Evolutionary conservation across 2,888 invertebrate species (phyloP).

Genomic region (Lymantria dispar): DNA sequence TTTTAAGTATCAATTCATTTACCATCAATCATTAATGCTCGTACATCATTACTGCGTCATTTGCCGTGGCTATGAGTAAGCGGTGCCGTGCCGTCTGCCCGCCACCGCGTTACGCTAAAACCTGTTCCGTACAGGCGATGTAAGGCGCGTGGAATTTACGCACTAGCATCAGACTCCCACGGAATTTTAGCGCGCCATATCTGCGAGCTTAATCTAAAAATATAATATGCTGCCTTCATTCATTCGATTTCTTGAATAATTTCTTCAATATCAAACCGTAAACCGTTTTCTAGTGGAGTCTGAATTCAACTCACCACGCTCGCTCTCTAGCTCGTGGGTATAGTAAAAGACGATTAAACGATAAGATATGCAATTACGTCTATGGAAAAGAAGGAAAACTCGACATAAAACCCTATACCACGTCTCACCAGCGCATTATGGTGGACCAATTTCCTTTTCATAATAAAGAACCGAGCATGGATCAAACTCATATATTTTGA

Average conservation of each 20-base stretch:
- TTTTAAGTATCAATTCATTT: not conserved
- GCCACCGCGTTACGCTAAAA: slow-evolving; percentile 60
- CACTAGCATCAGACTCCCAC: slow-evolving; percentile 24
- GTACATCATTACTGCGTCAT: slow-evolving; percentile 33
- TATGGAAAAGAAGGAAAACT: no score
- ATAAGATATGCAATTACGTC: no score
- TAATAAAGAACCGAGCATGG: no score
- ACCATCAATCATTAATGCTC: slow-evolving; percentile 8
- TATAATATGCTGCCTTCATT: not conserved
- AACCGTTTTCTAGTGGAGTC: no score
- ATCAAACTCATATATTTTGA: no score
- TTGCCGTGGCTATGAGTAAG: slow-evolving; percentile 49
- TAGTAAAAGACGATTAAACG: no score
- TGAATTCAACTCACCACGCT: no score
- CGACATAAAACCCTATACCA: no score
- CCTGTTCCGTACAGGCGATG: slow-evolving; percentile 44
- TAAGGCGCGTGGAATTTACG: slow-evolving; percentile 39
- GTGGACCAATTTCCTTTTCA: no score
- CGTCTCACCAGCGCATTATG: no score
- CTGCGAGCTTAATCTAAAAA: not conserved
- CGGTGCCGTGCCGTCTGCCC: slow-evolving; percentile 53
- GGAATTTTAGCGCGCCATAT: slow-evolving; percentile 1
- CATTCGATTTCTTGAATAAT: not conserved
- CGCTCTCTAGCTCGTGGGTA: no score
- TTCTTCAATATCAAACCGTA: no score